These are phyloP conservation scores for Arrhamphus sclerolepis DNA, from an alignment of 2,797 vertebrate species.

Conservation along the genomic window DNA sequence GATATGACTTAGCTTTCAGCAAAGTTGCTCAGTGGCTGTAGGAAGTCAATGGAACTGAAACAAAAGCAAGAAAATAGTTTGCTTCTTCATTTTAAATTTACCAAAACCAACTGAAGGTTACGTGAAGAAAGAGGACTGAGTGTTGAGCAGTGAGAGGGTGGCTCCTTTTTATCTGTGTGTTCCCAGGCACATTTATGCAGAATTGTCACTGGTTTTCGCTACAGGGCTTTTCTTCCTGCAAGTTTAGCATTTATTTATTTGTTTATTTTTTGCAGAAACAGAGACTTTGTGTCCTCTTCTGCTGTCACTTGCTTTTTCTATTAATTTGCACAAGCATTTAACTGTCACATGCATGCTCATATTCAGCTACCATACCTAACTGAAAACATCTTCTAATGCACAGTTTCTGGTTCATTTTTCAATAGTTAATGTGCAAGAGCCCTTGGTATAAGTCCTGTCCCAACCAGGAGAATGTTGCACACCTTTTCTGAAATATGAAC, in stretches of 20 bases:
- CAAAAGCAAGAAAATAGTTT: not conserved
- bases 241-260: conserved; percentile 2
- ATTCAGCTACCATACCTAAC: not conserved
- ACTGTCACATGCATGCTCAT: not conserved
- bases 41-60: not conserved
- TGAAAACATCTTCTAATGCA: not conserved
- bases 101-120: not conserved
- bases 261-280: conserved; percentile 14
- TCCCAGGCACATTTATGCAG: not conserved
- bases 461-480: too few relatives aligned
- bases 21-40: not conserved
- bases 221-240: not conserved
- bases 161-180: not conserved
- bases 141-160: not conserved
- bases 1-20: too few relatives aligned
- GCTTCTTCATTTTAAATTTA: not conserved
- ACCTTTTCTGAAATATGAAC: not conserved
- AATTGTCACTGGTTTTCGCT: not conserved
- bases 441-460: not conserved
- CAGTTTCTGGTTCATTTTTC: not conserved
- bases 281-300: not conserved
- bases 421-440: not conserved
- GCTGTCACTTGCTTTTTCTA: not conserved
- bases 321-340: conserved; percentile 6
- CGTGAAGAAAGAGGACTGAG: not conserved